Percentiles rank a stretch among this genome's conserved stretches.
Evolutionary conservation across 2,888 invertebrate genomes (phyloP).

Genomic region (Lasioglossum malachurum): DNA sequence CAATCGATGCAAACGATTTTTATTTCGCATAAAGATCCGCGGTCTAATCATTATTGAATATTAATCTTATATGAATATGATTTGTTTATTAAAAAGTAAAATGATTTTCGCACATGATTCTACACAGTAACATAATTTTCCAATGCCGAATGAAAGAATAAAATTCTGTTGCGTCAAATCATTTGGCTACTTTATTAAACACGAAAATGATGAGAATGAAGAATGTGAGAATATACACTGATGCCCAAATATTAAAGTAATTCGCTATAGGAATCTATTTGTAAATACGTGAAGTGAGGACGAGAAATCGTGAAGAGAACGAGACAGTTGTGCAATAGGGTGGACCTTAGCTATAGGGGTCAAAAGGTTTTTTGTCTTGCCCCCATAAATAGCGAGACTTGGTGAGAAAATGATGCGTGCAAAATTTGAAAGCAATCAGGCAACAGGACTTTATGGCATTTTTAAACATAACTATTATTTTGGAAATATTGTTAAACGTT

Average conservation of each 20-base stretch:
- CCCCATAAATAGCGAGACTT: neutral
- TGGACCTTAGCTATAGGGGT: neutral
- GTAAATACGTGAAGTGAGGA: constrained; percentile 38
- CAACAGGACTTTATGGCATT: neutral
- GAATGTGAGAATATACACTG: neutral
- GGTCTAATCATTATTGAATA: neutral
- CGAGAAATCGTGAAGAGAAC: neutral
- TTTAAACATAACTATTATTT: neutral
- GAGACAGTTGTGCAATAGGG: neutral
- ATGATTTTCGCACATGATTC: neutral
- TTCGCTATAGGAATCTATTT: constrained; percentile 17
- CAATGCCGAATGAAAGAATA: neutral
- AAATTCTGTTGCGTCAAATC: neutral
- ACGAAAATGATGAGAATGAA: neutral
- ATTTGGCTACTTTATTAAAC: neutral
- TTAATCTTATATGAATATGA: neutral
- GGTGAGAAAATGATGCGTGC: neutral
- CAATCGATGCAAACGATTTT: neutral
- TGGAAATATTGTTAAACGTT: neutral
- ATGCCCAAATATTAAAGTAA: constrained; percentile 7
- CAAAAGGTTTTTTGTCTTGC: neutral
- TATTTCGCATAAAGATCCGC: neutral
- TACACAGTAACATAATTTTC: neutral
- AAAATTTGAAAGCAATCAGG: neutral
- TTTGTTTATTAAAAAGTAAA: neutral